A percentile compares a stretch with the other conserved stretches of the same genome.
phyloP scores from a whole-genome alignment of 2,888 invertebrate species.

The Thelaira solivaga region DNA sequence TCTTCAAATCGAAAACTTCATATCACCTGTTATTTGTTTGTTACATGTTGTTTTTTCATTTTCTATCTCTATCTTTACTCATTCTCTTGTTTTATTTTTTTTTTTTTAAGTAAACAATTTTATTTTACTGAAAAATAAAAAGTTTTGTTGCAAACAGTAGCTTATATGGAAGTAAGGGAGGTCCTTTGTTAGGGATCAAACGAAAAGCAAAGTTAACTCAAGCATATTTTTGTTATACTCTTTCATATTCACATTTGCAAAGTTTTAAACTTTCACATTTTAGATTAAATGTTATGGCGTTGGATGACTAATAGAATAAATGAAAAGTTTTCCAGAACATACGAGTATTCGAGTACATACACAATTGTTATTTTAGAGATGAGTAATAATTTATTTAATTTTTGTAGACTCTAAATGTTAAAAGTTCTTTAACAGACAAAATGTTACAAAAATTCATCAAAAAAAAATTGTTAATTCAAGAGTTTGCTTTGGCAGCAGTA shows the following conservation, averaged over 20 bases:
- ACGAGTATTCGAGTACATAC: no score
- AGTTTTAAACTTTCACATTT: conserved; percentile 9
- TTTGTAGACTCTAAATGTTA: no score
- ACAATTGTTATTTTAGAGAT: no score
- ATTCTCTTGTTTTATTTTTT: neutral
- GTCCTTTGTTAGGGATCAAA: conserved; percentile 24
- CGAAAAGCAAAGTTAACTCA: conserved; percentile 6
- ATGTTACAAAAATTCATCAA: no score
- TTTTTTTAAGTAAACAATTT: no score
- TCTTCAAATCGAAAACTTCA: conserved; percentile 47
- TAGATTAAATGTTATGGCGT: neutral
- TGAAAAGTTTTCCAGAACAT: neutral
- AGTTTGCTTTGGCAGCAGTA: no score
- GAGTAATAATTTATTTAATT: no score
- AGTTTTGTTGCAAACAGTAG: conserved; percentile 17
- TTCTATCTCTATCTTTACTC: conserved; percentile 3
- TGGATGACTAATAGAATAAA: conserved; percentile 6
- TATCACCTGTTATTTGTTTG: conserved; percentile 57
- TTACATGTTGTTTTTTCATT: conserved; percentile 31
- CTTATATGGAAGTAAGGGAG: no score
- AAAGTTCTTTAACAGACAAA: no score
- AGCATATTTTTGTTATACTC: neutral
- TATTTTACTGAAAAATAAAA: conserved; percentile 9
- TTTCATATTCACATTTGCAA: conserved; percentile 5
- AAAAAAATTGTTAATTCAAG: no score